Base-by-base conservation (phyloP, 1,140 invertebrate genomes). In the Neodiprion lecontei region DNA sequence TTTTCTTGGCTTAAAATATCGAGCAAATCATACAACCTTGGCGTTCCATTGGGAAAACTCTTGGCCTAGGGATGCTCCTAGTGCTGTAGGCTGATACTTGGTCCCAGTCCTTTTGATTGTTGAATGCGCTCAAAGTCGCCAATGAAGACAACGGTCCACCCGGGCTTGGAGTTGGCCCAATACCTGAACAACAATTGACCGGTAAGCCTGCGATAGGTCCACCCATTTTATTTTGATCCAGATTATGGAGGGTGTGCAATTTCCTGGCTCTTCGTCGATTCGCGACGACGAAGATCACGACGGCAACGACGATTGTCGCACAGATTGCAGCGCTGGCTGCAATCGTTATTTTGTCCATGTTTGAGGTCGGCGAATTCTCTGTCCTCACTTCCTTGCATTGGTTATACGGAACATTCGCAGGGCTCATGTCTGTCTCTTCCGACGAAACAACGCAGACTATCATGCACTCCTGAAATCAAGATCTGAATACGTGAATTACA, bases 341-440 rank as follows among this genome's bases (percentile, higher is more conserved):
- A 79, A 98, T 98, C 28, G 96, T 97, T 81, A 98, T 96, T 85
- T 96, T 97, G 85, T 98, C 96, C 94, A 97, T 96, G 86, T 96
- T 95, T 12, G 94, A 95, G 47, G 94, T 92, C 14, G 93, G 92
- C 49, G 93, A 93, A 70, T 92, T 91, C 48, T 95, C 95, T 0
- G 95, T 96, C 50, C 95, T 91, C 14, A 98, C 94, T 89, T 98
- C 96, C 49, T 94, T 91, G 81, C 96, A 98, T 86, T 97, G 96
- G 48, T 91, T 91, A 84, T 94, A 95, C 1, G 95, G 96, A 23
- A 97, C 95, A 53, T 92, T 94, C 73, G 95, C 94, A 14, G 95
- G 95, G 23, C 94, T 96, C 1, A 96, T 92, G 83, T 95, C 93
- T 12, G 94, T 92, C 79, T 97, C 95, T 85, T 97, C 96, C 73